phyloP scores from a whole-genome alignment of 1,140 invertebrate species.

The Caenorhabditis remanei region DNA sequence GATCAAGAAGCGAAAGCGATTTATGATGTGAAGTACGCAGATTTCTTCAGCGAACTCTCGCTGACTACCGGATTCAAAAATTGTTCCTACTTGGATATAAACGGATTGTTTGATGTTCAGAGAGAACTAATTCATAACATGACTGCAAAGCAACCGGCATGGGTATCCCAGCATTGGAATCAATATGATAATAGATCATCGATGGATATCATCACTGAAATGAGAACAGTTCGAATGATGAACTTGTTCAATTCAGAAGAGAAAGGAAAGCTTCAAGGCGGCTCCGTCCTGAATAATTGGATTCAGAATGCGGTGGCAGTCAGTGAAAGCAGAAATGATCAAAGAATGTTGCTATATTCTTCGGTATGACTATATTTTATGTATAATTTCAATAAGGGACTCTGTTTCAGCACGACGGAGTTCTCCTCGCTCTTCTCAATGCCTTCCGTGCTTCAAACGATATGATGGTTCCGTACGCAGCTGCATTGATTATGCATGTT shows the following conservation, averaged over 20 bases:
- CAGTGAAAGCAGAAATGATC: slow-evolving; percentile 58
- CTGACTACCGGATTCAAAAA: slow-evolving; percentile 35
- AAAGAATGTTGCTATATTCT: slow-evolving; percentile 63
- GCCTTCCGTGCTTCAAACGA: slow-evolving; percentile 57
- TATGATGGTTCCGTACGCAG: slow-evolving; percentile 62
- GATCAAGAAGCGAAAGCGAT: slow-evolving; percentile 20
- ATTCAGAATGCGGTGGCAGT: slow-evolving; percentile 56
- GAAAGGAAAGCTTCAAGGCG: slow-evolving; percentile 56
- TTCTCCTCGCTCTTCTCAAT: slow-evolving; percentile 61
- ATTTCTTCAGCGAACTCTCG: slow-evolving; percentile 37
- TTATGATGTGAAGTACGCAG: slow-evolving; percentile 27
- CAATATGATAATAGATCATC: slow-evolving; percentile 49
- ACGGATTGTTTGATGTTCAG: slow-evolving; percentile 31
- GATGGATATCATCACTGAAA: slow-evolving; percentile 57
- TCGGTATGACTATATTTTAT: slow-evolving; percentile 32
- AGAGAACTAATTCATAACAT: slow-evolving; percentile 38
- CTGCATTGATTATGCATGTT: slow-evolving; percentile 63
- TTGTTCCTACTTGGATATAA: slow-evolving; percentile 27
- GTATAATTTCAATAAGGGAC: too few species aligned
- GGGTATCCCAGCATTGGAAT: background rate
- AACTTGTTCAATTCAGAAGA: slow-evolving; percentile 49
- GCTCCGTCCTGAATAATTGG: slow-evolving; percentile 59
- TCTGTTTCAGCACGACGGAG: slow-evolving; percentile 61
- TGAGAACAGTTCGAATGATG: slow-evolving; percentile 39
- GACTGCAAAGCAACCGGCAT: slow-evolving; percentile 20